phyloP scores from a whole-genome alignment of 2,113 vertebrate species.

The Apodemus sylvaticus region DNA sequence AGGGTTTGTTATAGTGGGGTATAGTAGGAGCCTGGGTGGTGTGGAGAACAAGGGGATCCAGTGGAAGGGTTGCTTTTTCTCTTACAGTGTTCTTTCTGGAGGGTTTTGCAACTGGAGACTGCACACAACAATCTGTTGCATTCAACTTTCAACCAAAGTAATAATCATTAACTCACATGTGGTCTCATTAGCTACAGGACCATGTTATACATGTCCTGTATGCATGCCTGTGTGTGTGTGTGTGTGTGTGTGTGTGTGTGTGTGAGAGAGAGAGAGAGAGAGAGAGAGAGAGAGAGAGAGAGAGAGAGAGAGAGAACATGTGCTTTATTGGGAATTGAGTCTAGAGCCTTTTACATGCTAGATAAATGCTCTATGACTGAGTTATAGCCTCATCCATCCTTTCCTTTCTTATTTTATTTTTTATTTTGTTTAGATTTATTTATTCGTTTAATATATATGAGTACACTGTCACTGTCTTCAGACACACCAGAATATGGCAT shows the following conservation, averaged over 20 bases:
- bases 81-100: not conserved
- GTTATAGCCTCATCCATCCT: not conserved
- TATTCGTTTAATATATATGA: too few species aligned
- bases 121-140: too few species aligned
- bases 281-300: too few species aligned
- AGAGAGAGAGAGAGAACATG: too few species aligned
- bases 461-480: too few species aligned
- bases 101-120: not conserved
- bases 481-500: too few species aligned
- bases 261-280: fast-evolving
- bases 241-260: not conserved
- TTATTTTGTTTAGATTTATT: too few species aligned
- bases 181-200: not conserved
- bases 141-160: not conserved
- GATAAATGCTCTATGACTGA: not conserved
- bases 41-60: not conserved
- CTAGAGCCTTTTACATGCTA: not conserved
- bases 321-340: not conserved
- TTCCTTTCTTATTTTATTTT: not conserved
- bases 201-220: not conserved
- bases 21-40: not conserved
- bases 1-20: not conserved
- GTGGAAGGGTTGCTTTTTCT: not conserved
- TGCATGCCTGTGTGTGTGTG: not conserved
- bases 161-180: not conserved